These are phyloP conservation scores for Melanotaenia parkinsoni DNA, from an alignment of 2,797 vertebrate genomes.

Conservation along the genomic window DNA sequence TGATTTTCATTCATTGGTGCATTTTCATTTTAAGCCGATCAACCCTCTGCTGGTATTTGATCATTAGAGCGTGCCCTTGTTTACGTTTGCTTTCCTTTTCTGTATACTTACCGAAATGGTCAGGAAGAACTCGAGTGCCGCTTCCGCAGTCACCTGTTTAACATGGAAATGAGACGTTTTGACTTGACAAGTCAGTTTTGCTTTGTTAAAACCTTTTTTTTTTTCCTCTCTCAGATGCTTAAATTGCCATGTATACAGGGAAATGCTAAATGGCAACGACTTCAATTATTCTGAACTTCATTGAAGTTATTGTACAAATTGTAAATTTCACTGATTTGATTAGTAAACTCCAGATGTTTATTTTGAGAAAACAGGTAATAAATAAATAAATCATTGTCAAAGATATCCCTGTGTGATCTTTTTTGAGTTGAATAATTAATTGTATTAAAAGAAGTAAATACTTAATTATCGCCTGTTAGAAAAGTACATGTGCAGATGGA, in stretches of 20 bases:
- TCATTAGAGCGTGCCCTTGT: neutral
- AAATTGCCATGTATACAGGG: neutral
- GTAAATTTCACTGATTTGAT: constrained; percentile 4
- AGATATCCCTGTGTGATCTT: neutral
- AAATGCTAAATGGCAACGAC: neutral
- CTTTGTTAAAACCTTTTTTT: neutral
- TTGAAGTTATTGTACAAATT: constrained; percentile 23
- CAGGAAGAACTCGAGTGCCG: neutral
- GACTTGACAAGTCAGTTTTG: neutral
- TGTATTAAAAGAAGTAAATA: too few species aligned
- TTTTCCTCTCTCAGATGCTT: neutral
- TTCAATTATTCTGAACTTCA: neutral
- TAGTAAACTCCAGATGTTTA: constrained; percentile 2
- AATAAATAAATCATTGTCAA: constrained; percentile 25
- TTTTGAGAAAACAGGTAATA: constrained; percentile 30
- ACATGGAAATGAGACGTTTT: too few species aligned
- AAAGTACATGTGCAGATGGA: too few species aligned
- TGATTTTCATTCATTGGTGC: neutral
- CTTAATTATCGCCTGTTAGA: too few species aligned
- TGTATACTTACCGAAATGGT: neutral
- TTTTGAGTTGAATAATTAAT: neutral
- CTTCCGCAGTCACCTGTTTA: neutral
- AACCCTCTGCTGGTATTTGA: neutral
- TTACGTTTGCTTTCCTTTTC: neutral
- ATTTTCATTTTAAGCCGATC: neutral